A percentile compares a stretch with the other conserved stretches of the same genome.
Evolutionary conservation across 2,797 vertebrate species (phyloP).

Genomic region (Melopsittacus undulatus): DNA sequence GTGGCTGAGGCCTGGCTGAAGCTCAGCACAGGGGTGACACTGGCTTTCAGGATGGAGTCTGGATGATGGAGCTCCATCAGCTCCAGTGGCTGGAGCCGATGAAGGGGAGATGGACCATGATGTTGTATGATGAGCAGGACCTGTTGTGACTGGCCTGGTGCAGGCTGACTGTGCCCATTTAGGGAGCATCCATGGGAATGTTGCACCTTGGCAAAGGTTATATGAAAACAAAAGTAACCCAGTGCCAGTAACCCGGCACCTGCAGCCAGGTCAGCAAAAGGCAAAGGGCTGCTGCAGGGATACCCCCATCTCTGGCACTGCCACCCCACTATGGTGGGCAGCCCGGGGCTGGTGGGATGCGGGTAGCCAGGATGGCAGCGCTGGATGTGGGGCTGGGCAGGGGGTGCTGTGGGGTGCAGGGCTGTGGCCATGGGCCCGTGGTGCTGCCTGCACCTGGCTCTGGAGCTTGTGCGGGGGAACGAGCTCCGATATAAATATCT

Average conservation of each 20-base stretch:
- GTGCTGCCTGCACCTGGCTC: slow-evolving; percentile 15
- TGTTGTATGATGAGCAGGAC: not conserved
- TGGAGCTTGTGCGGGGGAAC: slow-evolving; percentile 66
- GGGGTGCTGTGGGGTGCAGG: not conserved
- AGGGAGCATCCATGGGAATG: not conserved
- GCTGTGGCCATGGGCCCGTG: not conserved
- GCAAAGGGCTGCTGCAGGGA: accelerated
- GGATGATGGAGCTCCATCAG: too few relatives aligned
- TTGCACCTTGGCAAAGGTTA: not conserved
- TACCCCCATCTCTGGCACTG: not conserved
- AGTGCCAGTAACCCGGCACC: accelerated
- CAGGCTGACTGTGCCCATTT: not conserved
- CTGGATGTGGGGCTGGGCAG: not conserved
- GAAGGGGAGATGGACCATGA: accelerated
- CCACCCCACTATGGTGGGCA: accelerated
- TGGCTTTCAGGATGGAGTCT: not conserved
- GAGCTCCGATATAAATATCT: slow-evolving; percentile 78
- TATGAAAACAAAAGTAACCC: not conserved
- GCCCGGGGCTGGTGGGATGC: accelerated
- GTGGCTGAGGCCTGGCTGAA: not conserved
- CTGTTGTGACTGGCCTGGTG: accelerated
- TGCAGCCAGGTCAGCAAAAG: slow-evolving; percentile 1
- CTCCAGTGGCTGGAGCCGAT: not conserved
- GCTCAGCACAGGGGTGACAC: not conserved
- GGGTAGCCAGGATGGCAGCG: not conserved